Evolutionary conservation across 1,140 invertebrate genomes (phyloP).

Genomic region (Triops longicaudatus): DNA sequence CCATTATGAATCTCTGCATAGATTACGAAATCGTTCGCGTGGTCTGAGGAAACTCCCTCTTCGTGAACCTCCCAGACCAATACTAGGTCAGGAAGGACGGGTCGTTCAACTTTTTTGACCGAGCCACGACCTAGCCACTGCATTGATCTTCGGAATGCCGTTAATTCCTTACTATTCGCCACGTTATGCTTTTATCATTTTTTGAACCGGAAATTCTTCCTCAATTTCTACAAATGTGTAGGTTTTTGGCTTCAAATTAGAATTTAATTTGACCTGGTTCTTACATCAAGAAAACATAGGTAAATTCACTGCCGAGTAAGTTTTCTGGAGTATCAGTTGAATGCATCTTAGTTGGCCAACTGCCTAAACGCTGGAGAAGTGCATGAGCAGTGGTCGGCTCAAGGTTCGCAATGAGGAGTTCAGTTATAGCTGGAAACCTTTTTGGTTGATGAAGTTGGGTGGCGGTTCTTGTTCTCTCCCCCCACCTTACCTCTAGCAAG

Average conservation of each 20-base stretch:
- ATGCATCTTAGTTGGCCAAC: neutral
- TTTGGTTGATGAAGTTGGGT: neutral
- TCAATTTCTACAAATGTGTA: too few relatives aligned
- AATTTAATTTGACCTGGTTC: neutral
- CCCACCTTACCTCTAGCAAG: neutral
- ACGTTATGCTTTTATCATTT: neutral
- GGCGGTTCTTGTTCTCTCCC: neutral
- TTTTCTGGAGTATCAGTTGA: neutral
- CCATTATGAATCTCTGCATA: too few relatives aligned
- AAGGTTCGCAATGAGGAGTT: neutral
- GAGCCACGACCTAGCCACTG: neutral
- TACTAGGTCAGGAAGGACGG: neutral
- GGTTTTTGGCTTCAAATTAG: too few relatives aligned
- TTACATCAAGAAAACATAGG: neutral
- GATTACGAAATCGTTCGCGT: too few relatives aligned
- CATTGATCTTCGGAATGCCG: neutral
- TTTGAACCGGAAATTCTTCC: too few relatives aligned
- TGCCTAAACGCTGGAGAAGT: neutral
- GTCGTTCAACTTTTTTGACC: slow-evolving; percentile 10
- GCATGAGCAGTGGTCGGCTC: neutral
- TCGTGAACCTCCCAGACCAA: too few relatives aligned
- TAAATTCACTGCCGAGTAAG: neutral
- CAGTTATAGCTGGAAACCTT: neutral
- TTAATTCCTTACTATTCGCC: neutral
- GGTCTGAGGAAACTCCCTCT: too few relatives aligned